These are phyloP conservation scores for Microctenopoma stevenorrisi DNA, from an alignment of 2,797 vertebrate genomes.

Conservation along the genomic window DNA sequence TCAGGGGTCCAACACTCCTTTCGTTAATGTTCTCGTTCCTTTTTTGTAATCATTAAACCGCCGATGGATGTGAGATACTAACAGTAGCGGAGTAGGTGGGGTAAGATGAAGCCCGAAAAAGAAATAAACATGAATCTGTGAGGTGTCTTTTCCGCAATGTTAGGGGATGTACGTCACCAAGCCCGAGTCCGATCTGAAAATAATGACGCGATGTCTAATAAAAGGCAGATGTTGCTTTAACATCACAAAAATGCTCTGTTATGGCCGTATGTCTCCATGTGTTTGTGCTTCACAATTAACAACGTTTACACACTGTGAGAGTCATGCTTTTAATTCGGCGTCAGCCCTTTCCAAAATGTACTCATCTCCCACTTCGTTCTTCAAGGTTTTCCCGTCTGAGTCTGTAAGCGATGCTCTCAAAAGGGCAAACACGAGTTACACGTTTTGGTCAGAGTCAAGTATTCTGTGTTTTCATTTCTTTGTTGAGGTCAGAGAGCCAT, in stretches of 20 bases:
- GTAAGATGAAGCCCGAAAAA: constrained; percentile 17
- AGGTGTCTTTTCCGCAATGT: constrained; percentile 44
- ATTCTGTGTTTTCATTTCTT: constrained; percentile 2
- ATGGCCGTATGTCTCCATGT: constrained; percentile 60
- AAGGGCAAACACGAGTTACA: constrained; percentile 14
- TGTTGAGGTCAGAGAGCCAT: constrained; percentile 10
- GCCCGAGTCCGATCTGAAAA: constrained; percentile 39
- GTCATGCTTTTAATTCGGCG: constrained; percentile 42
- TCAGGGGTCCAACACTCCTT: constrained; percentile 40
- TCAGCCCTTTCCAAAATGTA: constrained; percentile 46
- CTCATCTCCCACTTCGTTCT: constrained; percentile 39
- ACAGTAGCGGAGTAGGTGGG: constrained; percentile 46
- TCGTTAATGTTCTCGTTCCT: constrained; percentile 48
- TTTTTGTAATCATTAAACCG: constrained; percentile 63
- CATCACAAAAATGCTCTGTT: constrained; percentile 68
- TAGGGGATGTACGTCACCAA: constrained; percentile 20
- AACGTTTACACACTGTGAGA: constrained; percentile 71
- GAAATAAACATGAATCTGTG: constrained; percentile 41
- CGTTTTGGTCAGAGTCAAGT: constrained; percentile 13
- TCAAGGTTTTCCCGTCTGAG: constrained; percentile 16
- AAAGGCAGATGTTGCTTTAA: constrained; percentile 76
- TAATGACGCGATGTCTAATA: constrained; percentile 71
- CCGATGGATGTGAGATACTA: constrained; percentile 49
- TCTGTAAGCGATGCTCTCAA: constrained; percentile 22
- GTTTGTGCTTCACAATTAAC: constrained; percentile 71